Base-by-base conservation (phyloP, 2,888 invertebrate genomes). In the Orthosia gracilis region DNA sequence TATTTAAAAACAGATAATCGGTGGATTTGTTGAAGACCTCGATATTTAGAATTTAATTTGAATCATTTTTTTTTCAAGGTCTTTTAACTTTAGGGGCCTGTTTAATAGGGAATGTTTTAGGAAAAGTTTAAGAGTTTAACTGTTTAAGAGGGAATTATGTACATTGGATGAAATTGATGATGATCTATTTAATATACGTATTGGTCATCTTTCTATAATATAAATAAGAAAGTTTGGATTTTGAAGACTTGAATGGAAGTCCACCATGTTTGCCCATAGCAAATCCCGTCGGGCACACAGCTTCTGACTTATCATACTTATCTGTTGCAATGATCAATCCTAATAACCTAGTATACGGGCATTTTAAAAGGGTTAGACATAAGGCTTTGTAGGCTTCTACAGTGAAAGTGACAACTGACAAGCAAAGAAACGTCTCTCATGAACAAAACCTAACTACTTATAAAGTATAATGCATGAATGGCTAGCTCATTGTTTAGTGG, bases 1-100 rank as follows among this genome's bases (percentile, higher is more conserved):
- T 94, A 92, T 91, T 92, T 93, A 92, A 94, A 94, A 93, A 74
- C 69, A 82, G 81, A 86, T 87, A 93, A 94, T 94, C 93, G 91
- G 88, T 83, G 87, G 90, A 93, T 89, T 89, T 87, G 85, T 86
- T 84, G 86, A 82, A 84, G 82, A 83, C 75, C 69, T 85, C 69
- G 78, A 85, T 82, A 73, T 81, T 85, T 77, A 76, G 80, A 81
- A 86, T 83, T 74, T 87, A 85, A 87, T 88, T 87, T 85, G 81
- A 83, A 83, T 74, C 63, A 77, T 76, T 74, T 84, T 79, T 86
- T 75, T 59, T 52, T 52, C 40, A 73, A 61, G 45, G 45, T 72
- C 67, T 67, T 45, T 62, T 69, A 70, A 57, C 40, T 70, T 75
- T 67, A 57, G 70, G 86, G 78, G 75, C 57, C 54, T 66, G 45